These are phyloP conservation scores for Nephrotoma flavescens DNA, from an alignment of 2,888 invertebrate species.

Conservation along the genomic window DNA sequence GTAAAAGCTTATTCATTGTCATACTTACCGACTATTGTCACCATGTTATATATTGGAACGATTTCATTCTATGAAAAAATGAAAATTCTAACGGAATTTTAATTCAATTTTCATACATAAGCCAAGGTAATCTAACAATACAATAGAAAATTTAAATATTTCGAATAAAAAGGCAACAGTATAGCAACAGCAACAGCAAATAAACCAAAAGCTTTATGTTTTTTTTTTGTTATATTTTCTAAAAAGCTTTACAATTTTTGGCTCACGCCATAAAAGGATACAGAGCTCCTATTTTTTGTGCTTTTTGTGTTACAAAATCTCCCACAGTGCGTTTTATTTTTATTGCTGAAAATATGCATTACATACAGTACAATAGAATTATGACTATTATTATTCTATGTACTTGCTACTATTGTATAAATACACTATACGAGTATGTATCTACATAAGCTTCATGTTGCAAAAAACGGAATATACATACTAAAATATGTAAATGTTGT, in stretches of 20 bases:
- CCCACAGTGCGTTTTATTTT: background rate
- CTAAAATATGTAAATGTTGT: background rate
- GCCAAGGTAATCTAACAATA: background rate
- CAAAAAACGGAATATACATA: background rate
- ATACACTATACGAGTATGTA: background rate
- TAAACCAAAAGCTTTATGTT: background rate
- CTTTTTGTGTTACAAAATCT: background rate
- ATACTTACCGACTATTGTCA: no score
- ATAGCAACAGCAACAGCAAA: no score
- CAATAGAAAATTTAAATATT: background rate
- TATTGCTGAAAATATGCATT: no score
- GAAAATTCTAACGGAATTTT: background rate
- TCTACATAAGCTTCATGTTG: background rate
- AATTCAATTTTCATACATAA: background rate
- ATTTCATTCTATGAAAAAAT: background rate
- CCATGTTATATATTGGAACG: background rate
- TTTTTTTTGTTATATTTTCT: background rate
- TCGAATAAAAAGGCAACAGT: background rate
- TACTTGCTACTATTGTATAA: background rate
- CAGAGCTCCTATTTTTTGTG: background rate
- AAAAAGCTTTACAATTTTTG: background rate
- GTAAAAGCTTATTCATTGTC: no score
- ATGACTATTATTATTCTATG: background rate
- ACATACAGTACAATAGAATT: background rate
- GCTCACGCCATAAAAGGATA: background rate